Percentiles rank a stretch among this genome's conserved stretches.
phyloP scores from a whole-genome alignment of 2,888 invertebrate genomes.

The Rhagophthalmus giganteus region DNA sequence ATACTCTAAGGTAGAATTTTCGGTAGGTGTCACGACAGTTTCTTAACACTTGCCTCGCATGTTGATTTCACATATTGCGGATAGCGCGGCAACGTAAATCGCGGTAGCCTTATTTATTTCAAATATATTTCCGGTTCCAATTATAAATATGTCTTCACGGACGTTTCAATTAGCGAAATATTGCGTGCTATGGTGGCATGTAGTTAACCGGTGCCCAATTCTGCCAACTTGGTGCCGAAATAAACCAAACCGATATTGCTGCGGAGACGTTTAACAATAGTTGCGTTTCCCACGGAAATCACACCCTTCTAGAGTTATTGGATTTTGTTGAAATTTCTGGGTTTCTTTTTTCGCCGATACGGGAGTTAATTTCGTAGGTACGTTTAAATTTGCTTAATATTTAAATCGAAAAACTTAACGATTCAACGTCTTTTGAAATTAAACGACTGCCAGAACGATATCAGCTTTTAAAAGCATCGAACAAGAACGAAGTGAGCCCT shows the following conservation, averaged over 20 bases:
- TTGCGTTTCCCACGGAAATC: slow-evolving; percentile 24
- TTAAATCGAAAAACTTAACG: not conserved
- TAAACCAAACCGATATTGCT: slow-evolving; percentile 29
- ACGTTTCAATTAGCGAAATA: slow-evolving; percentile 49
- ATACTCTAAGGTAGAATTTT: not conserved
- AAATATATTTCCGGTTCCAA: slow-evolving; percentile 48
- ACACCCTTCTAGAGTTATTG: slow-evolving; percentile 4
- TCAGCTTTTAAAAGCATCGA: slow-evolving; percentile 28
- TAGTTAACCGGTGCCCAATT: slow-evolving; percentile 27
- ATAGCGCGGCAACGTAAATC: slow-evolving; percentile 14
- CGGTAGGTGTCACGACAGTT: not conserved
- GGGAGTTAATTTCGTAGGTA: no score
- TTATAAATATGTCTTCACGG: slow-evolving; percentile 51
- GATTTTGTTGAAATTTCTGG: not conserved
- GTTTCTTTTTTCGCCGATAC: no score
- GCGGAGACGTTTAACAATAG: slow-evolving; percentile 19
- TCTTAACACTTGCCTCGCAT: slow-evolving; percentile 18
- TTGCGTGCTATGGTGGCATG: slow-evolving; percentile 42
- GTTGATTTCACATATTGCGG: slow-evolving; percentile 22
- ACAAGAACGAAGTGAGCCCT: slow-evolving; percentile 33
- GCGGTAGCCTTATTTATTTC: slow-evolving; percentile 39
- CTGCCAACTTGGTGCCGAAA: slow-evolving; percentile 27
- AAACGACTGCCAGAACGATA: slow-evolving; percentile 16
- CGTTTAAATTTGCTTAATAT: not conserved
- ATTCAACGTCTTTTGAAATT: slow-evolving; percentile 20